A percentile compares a stretch with the other conserved stretches of the same genome.
These are phyloP conservation scores for Falco punctatus DNA, from an alignment of 2,113 vertebrate species.

Conservation along the genomic window DNA sequence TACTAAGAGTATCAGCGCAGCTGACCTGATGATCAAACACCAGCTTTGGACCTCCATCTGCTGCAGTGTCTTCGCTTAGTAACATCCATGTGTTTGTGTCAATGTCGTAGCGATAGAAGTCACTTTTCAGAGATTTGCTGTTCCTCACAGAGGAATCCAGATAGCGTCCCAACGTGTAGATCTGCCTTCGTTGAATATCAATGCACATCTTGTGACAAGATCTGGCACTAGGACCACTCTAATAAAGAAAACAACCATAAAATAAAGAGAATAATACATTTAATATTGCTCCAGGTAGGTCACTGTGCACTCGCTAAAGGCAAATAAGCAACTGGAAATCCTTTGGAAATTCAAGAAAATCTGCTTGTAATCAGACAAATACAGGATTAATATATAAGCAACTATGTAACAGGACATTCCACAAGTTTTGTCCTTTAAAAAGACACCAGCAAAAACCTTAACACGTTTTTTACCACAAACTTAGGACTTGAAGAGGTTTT, in stretches of 20 bases:
- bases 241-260: neutral
- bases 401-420: neutral
- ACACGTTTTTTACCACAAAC: neutral
- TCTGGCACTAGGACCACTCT: slow-evolving; percentile 95
- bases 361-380: neutral
- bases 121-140: slow-evolving; percentile 97
- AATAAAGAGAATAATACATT: neutral
- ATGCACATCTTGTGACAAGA: slow-evolving; percentile 99
- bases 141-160: slow-evolving; percentile 97
- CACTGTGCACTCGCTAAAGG: neutral
- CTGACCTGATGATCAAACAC: slow-evolving; percentile 98
- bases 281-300: neutral
- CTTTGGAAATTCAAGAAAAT: neutral
- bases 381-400: neutral
- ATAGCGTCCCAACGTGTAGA: slow-evolving; percentile 96
- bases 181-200: slow-evolving; percentile 93
- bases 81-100: slow-evolving; percentile 94
- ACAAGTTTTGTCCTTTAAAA: neutral
- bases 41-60: slow-evolving; percentile 93
- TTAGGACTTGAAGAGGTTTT: neutral
- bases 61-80: slow-evolving; percentile 94
- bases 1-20: neutral
- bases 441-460: neutral
- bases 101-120: slow-evolving; percentile 97
- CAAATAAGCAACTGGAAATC: neutral